A percentile compares a stretch with the other conserved stretches of the same genome.
Conservation (phyloP, 2,888 invertebrate genomes). For the Antheraea yamamai region DNA sequence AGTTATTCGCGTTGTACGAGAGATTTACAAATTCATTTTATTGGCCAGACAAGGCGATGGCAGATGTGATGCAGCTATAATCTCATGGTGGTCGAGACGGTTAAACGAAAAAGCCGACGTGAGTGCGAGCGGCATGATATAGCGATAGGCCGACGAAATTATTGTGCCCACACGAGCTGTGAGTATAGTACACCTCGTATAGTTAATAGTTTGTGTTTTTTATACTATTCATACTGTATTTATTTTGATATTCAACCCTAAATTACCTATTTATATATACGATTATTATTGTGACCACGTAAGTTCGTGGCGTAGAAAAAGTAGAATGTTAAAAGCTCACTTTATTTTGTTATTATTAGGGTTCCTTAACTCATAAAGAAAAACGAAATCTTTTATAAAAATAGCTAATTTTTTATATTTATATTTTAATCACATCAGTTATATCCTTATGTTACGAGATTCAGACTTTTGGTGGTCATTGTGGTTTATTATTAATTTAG, state of each 20-base stretch:
- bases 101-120: background rate
- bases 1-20: background rate
- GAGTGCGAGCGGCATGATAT: background rate
- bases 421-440: too few species aligned
- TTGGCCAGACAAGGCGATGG: constrained; percentile 6
- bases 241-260: background rate
- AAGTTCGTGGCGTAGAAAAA: too few species aligned
- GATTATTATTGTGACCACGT: too few species aligned
- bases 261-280: background rate
- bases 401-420: too few species aligned
- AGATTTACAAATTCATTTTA: constrained; percentile 5
- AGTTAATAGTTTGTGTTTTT: background rate
- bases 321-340: too few species aligned
- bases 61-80: constrained; percentile 9
- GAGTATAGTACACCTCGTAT: background rate
- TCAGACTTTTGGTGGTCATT: too few species aligned
- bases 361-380: too few species aligned
- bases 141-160: background rate
- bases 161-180: background rate
- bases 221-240: background rate
- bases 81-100: background rate
- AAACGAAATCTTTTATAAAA: too few species aligned
- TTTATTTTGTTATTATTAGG: too few species aligned
- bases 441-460: too few species aligned
- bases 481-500: too few species aligned